These are phyloP conservation scores for Drosophila subsilvestris DNA, from an alignment of 2,888 invertebrate species.

Conservation along the genomic window DNA sequence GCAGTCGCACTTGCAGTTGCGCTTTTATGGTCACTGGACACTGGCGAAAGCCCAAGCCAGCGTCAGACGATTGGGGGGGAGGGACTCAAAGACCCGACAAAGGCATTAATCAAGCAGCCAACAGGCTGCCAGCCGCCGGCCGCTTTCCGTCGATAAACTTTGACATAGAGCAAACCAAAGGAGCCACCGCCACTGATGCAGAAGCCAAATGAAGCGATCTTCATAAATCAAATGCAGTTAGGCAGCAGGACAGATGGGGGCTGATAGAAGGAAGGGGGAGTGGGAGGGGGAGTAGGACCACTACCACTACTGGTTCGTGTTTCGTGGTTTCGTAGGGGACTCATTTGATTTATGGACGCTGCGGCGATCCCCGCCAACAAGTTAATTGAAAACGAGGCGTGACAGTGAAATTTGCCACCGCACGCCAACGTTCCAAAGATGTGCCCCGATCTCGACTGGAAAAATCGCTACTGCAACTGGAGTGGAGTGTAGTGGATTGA, in stretches of 20 bases:
- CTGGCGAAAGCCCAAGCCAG: background rate
- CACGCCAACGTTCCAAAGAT: conserved; percentile 57
- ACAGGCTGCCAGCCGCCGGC: background rate
- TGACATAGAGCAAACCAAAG: conserved; percentile 53
- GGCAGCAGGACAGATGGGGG: background rate
- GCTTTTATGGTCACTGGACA: conserved; percentile 26
- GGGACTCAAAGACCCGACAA: conserved; percentile 38
- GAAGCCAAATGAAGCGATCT: conserved; percentile 73
- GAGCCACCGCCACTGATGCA: conserved; percentile 31
- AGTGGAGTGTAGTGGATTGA: background rate
- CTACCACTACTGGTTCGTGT: too few species aligned
- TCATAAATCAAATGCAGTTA: conserved; percentile 65
- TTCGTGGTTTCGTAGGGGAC: conserved; percentile 23
- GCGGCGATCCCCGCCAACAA: conserved; percentile 72
- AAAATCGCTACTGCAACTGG: background rate
- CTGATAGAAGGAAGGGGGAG: background rate
- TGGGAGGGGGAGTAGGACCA: background rate
- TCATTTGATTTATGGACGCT: conserved; percentile 69
- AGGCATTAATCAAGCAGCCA: conserved; percentile 37
- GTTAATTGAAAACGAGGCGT: conserved; percentile 77
- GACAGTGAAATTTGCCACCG: conserved; percentile 79
- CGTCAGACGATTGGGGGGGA: conserved; percentile 1
- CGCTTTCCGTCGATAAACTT: conserved; percentile 61
- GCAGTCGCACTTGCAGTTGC: conserved; percentile 18
- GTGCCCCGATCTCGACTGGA: conserved; percentile 34